These are phyloP conservation scores for Trisateles emortualis DNA, from an alignment of 2,888 invertebrate species.

Conservation along the genomic window DNA sequence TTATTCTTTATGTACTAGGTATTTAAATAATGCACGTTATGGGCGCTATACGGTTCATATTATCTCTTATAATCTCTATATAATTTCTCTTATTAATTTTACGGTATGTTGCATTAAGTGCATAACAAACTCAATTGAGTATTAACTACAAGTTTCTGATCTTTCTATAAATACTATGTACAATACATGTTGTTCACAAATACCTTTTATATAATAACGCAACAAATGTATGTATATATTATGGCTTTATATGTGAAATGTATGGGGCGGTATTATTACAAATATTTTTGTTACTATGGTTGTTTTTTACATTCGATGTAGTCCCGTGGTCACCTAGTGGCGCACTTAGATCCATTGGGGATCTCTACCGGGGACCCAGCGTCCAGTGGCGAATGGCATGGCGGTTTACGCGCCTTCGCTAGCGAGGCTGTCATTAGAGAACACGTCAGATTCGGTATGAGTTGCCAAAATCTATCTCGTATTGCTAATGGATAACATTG, in stretches of 20 bases:
- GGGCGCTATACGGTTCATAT: constrained; percentile 32
- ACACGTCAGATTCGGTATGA: constrained; percentile 86
- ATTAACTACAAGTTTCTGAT: constrained; percentile 16
- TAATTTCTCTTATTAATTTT: constrained; percentile 15
- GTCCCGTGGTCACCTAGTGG: constrained; percentile 97
- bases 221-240: constrained; percentile 28
- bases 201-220: constrained; percentile 15
- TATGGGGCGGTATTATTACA: constrained; percentile 28
- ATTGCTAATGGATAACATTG: constrained; percentile 66
- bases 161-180: constrained; percentile 1
- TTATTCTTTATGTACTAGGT: constrained; percentile 27
- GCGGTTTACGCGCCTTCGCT: constrained; percentile 83
- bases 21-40: constrained; percentile 39
- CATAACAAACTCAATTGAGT: constrained; percentile 25
- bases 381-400: constrained; percentile 82
- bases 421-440: constrained; percentile 84
- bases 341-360: constrained; percentile 97
- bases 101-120: constrained; percentile 15
- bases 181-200: not conserved
- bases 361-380: constrained; percentile 91
- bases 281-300: constrained; percentile 44
- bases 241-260: constrained; percentile 39
- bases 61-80: constrained; percentile 8
- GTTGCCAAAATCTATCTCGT: constrained; percentile 52
- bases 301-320: constrained; percentile 76